Base-by-base conservation (phyloP, 2,888 invertebrate species). In the Endomychus coccineus region DNA sequence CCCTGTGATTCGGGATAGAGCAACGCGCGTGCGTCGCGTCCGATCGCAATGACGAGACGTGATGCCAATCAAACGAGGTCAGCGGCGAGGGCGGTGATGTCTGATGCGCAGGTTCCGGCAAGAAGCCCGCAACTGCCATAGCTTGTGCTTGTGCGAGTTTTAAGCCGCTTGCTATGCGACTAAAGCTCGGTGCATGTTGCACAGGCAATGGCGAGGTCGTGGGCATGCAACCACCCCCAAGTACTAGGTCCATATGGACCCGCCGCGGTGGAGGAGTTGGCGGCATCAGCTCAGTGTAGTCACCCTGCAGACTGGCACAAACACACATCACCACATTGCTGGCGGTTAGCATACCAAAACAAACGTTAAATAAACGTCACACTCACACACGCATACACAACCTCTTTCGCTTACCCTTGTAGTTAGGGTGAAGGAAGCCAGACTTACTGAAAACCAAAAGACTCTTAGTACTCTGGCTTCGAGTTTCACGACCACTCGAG, bases 131-230 rank as follows among this genome's bases (percentile, higher is more conserved):
- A 43, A 76, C 75, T 43, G 80, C 80, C 74, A 82, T 79, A 40
- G 80, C 80, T 68, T 80, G 78, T 35, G 75, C 74, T 66, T 81
- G 80, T 46, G 80, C 80, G 52, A 81, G 67, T 61, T 78, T 78
- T 46, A 83, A 68, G 39, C 81, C 81, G 57, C 77, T 77, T 42
- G 79, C 80, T 49, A 81, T 73, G 56, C 69, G 77, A 61, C 68
- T 73, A 60, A 67, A 66, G 63, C 61, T 66, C 55, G 61, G 61
- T 57, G 43, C 39, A 38, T 43, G 48, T 33, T 46, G 48, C 45
- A 61, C 69, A 54, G 73, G 68, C 52, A 73, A 73, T 50, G 74
- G 74, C 49, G 73, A 73, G 51, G 73, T 73, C 47, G 74, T 72
- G 53, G 76, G 74, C 63, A 74, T 74, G 68, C 3, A 27, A 3